Base-by-base conservation (phyloP, 1,140 invertebrate genomes). In the Macrobrachium nipponense region DNA sequence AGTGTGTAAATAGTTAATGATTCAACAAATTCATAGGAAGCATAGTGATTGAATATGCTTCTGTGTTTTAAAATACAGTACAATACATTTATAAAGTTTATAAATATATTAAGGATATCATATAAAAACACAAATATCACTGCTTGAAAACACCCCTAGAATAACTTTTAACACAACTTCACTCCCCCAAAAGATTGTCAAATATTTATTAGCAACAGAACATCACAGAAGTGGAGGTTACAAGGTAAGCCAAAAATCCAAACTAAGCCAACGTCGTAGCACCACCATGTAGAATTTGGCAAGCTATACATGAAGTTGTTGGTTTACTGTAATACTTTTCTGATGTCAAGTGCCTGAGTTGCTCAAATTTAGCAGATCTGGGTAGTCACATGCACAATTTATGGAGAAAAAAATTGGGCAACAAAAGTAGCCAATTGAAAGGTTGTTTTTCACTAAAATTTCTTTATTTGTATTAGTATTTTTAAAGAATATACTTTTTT, bases 221-320 rank as follows among this genome's bases (percentile, higher is more conserved):
- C 66, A 82, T 73, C 80, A 73, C 66, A 82, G 43, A 72, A 70
- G 64, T 62, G 43, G 62, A 23, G 27, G 72, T 83, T 44, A 66
- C 66, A 44, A 77, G 73, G 20, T 58, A 76, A n/a, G 80, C 11
- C 64, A 59, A 66, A 59, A 70, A 70, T 72, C 27, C 72, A 64
- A 81, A 72, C 17, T 14, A 10, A 51, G 44, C 44, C 36, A 36
- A 62, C 60, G 43, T 27, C 59, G 36, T 81, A 72, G 80, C 80
- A 81, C 80, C 80, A 72, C 66, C 51, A 66, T 58, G 64, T 81
- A 70, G 23, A 51, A 51, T 51, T 27, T 70, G 20, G 20, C 59
- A 51, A 60, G 44, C n/a, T 81, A 23, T 80, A 68, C 51, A 51
- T 51, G 51, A 51, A 51, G 51, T 12, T 51, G 51, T 51, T 6